A percentile compares a stretch with the other conserved stretches of the same genome.
These are phyloP conservation scores for Eudasyphora cyanicolor DNA, from an alignment of 2,888 invertebrate genomes.

Conservation along the genomic window DNA sequence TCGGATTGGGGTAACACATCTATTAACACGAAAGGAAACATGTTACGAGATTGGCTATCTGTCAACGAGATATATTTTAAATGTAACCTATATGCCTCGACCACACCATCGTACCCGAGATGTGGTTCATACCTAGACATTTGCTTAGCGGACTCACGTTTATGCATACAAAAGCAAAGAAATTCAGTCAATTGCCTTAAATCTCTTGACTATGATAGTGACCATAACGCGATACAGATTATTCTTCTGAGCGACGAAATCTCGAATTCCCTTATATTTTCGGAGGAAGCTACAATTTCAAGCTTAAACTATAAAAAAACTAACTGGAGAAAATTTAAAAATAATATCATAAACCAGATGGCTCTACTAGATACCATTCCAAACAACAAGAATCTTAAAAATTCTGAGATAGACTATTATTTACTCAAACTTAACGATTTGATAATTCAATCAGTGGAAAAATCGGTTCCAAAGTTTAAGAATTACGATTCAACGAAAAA, in stretches of 20 bases:
- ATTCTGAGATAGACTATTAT: background rate
- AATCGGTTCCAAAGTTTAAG: constrained; percentile 15
- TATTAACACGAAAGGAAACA: constrained; percentile 27
- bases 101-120: constrained; percentile 33
- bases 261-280: background rate
- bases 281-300: too few species aligned
- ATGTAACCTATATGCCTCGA: constrained; percentile 37
- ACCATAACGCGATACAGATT: constrained; percentile 24
- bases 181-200: constrained; percentile 20
- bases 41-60: constrained; percentile 2
- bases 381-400: background rate
- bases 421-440: constrained; percentile 19
- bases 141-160: constrained; percentile 36
- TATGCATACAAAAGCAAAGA: constrained; percentile 13
- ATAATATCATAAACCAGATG: background rate
- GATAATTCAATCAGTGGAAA: constrained; percentile 4
- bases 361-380: background rate
- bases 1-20: constrained; percentile 4
- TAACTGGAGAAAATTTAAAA: constrained; percentile 34
- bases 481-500: background rate
- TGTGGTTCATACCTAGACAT: constrained; percentile 35
- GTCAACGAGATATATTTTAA: constrained; percentile 8
- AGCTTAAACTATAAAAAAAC: constrained; percentile 26
- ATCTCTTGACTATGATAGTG: constrained; percentile 26
- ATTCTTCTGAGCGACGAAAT: background rate